A percentile compares a stretch with the other conserved stretches of the same genome.
phyloP scores from a whole-genome alignment of 2,797 vertebrate species.

The Chelidonichthys spinosus region DNA sequence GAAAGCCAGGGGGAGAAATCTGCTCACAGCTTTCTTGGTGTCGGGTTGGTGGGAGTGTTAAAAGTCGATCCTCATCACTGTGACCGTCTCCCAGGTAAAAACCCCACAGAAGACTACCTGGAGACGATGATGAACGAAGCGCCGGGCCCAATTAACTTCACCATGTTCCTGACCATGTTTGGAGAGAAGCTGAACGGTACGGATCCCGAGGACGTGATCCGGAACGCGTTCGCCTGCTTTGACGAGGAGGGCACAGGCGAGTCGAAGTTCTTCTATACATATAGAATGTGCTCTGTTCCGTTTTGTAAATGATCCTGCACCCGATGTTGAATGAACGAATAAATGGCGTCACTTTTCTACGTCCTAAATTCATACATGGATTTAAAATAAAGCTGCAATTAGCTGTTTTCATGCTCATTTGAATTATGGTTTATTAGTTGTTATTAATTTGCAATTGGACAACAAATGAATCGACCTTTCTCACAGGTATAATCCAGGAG shows the following conservation, averaged over 20 bases:
- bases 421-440: not conserved
- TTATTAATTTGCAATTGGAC: too few species aligned
- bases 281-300: not conserved
- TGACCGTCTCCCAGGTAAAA: constrained; percentile 86
- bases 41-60: too few species aligned
- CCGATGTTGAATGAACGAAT: too few species aligned
- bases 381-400: not conserved
- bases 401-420: not conserved
- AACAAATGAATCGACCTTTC: not conserved
- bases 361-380: not conserved
- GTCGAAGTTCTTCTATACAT: not conserved
- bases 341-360: not conserved
- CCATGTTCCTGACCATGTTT: constrained; percentile 98
- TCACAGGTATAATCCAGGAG: constrained; percentile 90
- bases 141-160: constrained; percentile 91
- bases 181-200: constrained; percentile 96
- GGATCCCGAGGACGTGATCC: constrained; percentile 94
- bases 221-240: constrained; percentile 95
- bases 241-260: constrained; percentile 94
- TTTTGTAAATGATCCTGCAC: not conserved
- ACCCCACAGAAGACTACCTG: constrained; percentile 94
- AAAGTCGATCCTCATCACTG: not conserved
- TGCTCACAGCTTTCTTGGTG: not conserved
- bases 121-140: constrained; percentile 98
- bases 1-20: not conserved